phyloP scores from a whole-genome alignment of 2,113 vertebrate genomes.

The Psilopogon haemacephalus region DNA sequence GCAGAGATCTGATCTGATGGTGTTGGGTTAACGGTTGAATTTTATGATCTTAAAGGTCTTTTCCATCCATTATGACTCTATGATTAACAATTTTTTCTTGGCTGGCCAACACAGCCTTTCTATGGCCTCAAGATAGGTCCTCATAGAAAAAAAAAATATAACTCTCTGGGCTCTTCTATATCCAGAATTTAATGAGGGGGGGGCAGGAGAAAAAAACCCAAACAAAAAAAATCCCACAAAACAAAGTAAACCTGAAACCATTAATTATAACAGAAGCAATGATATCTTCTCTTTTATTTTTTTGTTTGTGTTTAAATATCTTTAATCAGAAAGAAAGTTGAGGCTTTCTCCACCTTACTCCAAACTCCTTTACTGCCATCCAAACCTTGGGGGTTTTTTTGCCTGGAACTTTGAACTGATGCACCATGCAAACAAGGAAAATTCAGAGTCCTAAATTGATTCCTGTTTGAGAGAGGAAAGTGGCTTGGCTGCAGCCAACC shows the following conservation, averaged over 20 bases:
- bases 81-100: neutral
- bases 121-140: neutral
- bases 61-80: no score
- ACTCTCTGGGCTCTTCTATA: neutral
- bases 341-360: neutral
- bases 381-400: neutral
- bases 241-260: no score
- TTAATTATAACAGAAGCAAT: neutral
- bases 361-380: neutral
- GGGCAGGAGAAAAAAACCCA: no score
- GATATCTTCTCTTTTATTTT: neutral
- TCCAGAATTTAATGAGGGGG: neutral
- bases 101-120: neutral
- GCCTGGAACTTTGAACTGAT: neutral
- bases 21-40: no score
- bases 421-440: neutral
- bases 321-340: neutral
- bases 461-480: neutral
- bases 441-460: neutral
- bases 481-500: neutral
- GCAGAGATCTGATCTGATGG: neutral
- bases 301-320: neutral
- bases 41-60: no score
- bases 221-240: no score
- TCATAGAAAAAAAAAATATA: neutral